Evolutionary conservation across 2,888 invertebrate species (phyloP).

Genomic region (Agrochola litura): DNA sequence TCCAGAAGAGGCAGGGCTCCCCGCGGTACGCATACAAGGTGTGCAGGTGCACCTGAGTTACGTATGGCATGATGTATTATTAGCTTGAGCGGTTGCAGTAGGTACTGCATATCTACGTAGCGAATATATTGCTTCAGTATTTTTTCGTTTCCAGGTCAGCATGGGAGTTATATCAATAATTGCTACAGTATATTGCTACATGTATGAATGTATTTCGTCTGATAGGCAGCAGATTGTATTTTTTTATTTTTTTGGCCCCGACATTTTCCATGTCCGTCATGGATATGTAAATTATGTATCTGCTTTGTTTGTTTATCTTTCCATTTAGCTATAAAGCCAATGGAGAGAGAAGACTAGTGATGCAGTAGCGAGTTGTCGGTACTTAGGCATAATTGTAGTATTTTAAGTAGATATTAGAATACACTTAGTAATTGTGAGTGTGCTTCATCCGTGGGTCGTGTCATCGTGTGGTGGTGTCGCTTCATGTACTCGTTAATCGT

Average conservation of each 20-base stretch:
- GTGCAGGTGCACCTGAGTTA: slow-evolving; percentile 66
- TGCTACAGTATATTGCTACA: slow-evolving; percentile 35
- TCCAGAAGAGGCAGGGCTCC: slow-evolving; percentile 58
- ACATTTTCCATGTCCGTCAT: slow-evolving; percentile 44
- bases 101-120: slow-evolving; percentile 55
- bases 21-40: slow-evolving; percentile 60
- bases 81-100: slow-evolving; percentile 58
- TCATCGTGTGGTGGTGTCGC: slow-evolving; percentile 41
- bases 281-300: slow-evolving; percentile 43
- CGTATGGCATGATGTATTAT: slow-evolving; percentile 65
- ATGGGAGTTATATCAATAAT: slow-evolving; percentile 44
- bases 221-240: slow-evolving; percentile 36
- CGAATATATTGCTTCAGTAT: slow-evolving; percentile 53
- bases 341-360: slow-evolving; percentile 27
- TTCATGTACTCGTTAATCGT: not conserved
- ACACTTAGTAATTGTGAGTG: slow-evolving; percentile 21
- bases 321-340: slow-evolving; percentile 52
- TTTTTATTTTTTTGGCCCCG: slow-evolving; percentile 43
- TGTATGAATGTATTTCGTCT: slow-evolving; percentile 39
- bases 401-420: slow-evolving; percentile 26
- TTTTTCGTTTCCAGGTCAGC: slow-evolving; percentile 55
- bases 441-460: slow-evolving; percentile 48
- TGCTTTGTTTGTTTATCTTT: slow-evolving; percentile 64
- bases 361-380: slow-evolving; percentile 30
- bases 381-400: slow-evolving; percentile 14